Evolutionary conservation across 1,140 invertebrate genomes (phyloP), one percentile per base, ranked within the genome.

Genomic region (Dreissena rostriformis): DNA sequence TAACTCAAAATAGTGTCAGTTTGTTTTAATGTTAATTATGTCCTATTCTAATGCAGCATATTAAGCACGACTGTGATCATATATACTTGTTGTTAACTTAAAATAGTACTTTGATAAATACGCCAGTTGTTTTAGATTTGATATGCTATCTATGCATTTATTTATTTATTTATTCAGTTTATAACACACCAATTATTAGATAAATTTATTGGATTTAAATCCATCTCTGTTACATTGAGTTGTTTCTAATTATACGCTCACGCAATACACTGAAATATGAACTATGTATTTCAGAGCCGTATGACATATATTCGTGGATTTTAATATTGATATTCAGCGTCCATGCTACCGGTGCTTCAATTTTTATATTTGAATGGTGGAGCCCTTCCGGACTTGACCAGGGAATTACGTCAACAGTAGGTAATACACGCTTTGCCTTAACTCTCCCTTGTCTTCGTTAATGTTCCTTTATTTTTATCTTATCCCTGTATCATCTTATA

Each of bases 251-350:
- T 12, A 24, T 66, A n/a, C 22, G 28, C 28, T 8, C 11, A 66
- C 28, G 8, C 11, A 66, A 12, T n/a, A 24, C 11, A 12, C 10
- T 66, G 15, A 39, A n/a, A 39, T 26, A 15, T n/a, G 6, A 24
- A 57, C n/a, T 15, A 57, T 14, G 55, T 57, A 57, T 77, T 95
- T 84, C 94, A 97, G 98, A 99, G 93, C 99, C 99, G 0, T 99
- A 99, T 92, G 98, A 99, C 93, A 98, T 98, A 11, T 97, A 98
- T 0, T 98, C 98, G 0, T 99, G 99, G 99, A 97, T 99, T 95
- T 94, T 99, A 88, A 97, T 99, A 49, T 96, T 98, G 24, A 96
- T 99, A 66, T 97, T 99, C n/a, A 98, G 98, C 22, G 99, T 99
- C 89, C 99, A 99, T 94, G 97, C 97, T 0, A 97, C 98, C 1